Evolutionary conservation across 2,797 vertebrate species (phyloP).

Genomic region (Microchirus variegatus): DNA sequence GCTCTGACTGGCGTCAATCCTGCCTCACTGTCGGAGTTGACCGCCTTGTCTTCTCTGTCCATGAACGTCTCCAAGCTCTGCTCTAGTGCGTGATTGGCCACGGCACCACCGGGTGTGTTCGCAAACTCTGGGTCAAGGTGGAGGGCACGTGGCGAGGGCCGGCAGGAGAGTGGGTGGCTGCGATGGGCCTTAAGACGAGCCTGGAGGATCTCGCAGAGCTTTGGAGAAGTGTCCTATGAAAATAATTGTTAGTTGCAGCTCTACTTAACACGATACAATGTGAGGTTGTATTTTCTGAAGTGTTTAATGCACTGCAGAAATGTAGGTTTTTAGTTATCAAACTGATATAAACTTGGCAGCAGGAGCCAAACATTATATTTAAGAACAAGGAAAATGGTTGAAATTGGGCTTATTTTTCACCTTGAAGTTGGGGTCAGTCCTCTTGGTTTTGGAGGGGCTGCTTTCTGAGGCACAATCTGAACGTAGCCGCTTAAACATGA

Average conservation of each 20-base stretch:
- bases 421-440: constrained; percentile 55
- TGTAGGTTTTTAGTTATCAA: too few species aligned
- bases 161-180: constrained; percentile 45
- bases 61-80: constrained; percentile 76
- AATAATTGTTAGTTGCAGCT: too few species aligned
- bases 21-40: constrained; percentile 59
- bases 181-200: constrained; percentile 71
- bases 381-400: too few species aligned
- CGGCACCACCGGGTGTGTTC: constrained; percentile 62
- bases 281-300: too few species aligned
- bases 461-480: constrained; percentile 44
- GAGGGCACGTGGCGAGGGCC: constrained; percentile 73
- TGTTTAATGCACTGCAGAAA: too few species aligned
- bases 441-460: constrained; percentile 76
- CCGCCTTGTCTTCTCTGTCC: constrained; percentile 71
- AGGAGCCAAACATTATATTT: too few species aligned
- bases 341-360: too few species aligned
- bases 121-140: constrained; percentile 78
- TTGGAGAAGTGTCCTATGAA: constrained; percentile 76
- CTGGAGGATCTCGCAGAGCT: constrained; percentile 76
- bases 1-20: constrained; percentile 67
- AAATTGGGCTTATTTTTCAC: constrained; percentile 42
- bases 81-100: constrained; percentile 54
- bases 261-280: too few species aligned
- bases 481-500: constrained; percentile 78